Evolutionary conservation across 1,140 invertebrate species (phyloP).

Genomic region (Drosophila neocordata): DNA sequence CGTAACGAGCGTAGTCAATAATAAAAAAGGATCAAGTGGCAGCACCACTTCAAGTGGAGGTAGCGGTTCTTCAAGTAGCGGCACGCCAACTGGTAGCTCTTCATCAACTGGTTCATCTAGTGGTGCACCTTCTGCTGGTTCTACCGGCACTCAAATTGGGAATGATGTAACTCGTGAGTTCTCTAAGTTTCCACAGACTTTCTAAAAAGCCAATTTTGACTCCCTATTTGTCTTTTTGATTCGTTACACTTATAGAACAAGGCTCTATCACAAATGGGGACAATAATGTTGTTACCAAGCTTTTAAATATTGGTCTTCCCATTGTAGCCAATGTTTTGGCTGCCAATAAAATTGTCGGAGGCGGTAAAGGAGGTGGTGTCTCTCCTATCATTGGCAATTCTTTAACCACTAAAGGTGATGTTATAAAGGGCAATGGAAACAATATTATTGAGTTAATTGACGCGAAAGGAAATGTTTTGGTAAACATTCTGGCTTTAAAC

Average conservation of each 20-base stretch:
- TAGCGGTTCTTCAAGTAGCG: not conserved
- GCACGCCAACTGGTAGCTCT: not conserved
- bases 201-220: no score
- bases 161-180: not conserved
- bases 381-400: constrained; percentile 1
- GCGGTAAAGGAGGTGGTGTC: not conserved
- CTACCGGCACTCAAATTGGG: not conserved
- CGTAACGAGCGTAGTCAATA: not conserved
- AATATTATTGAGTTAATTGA: not conserved
- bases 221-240: not conserved
- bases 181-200: no score
- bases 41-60: not conserved
- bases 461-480: not conserved
- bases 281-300: not conserved
- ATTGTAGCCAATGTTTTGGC: constrained; percentile 5
- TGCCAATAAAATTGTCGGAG: not conserved
- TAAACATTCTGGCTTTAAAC: constrained; percentile 14
- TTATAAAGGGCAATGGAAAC: constrained; percentile 11
- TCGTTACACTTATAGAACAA: not conserved
- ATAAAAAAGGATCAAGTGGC: not conserved
- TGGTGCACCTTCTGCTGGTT: not conserved
- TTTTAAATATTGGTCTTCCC: not conserved
- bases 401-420: not conserved
- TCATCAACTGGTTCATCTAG: not conserved
- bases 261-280: not conserved